phyloP scores from a whole-genome alignment of 2,888 invertebrate genomes.

The Petrolisthes manimaculis region DNA sequence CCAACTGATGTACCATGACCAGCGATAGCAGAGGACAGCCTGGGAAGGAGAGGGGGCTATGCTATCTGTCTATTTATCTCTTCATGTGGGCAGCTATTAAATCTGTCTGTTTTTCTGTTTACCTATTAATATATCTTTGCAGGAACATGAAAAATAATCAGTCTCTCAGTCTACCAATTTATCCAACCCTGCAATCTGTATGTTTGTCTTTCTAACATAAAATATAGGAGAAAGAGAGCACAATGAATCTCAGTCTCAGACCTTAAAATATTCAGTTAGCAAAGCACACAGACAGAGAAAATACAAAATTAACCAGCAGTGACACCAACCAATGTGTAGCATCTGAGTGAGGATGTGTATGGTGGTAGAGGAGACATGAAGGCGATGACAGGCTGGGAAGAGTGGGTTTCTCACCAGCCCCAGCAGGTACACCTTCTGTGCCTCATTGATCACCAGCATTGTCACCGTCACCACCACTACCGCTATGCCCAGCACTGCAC shows the following conservation, averaged over 20 bases:
- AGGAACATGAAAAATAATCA: not conserved
- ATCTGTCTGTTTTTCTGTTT: not conserved
- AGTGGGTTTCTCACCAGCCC: conserved; percentile 43
- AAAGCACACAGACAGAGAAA: too few species aligned
- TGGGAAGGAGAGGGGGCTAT: conserved; percentile 2
- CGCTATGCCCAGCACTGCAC: conserved; percentile 24
- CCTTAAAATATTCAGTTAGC: too few species aligned
- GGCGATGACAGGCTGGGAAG: not conserved
- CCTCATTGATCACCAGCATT: conserved; percentile 43
- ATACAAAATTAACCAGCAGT: too few species aligned
- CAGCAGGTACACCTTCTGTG: conserved; percentile 49
- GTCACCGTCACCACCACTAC: conserved; percentile 24
- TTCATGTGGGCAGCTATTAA: too few species aligned
- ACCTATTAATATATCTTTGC: not conserved
- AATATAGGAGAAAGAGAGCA: too few species aligned
- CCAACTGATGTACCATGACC: conserved; percentile 38
- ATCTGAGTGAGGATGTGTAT: conserved; percentile 24
- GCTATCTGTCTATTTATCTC: not conserved
- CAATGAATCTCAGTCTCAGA: too few species aligned
- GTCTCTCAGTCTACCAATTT: too few species aligned
- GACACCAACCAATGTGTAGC: conserved; percentile 29
- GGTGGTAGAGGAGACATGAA: conserved; percentile 17
- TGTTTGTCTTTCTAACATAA: too few species aligned
- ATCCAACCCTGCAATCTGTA: too few species aligned
- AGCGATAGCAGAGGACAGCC: conserved; percentile 48